Conservation (phyloP, 2,113 vertebrate genomes). For the human region GRCh38 chr22:22703001-22703500, state of each 20-base stretch:
- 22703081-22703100: rapidly evolving
- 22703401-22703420: not conserved
- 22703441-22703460: not conserved
- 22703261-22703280: not conserved
- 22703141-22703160: not conserved
- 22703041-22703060: not conserved
- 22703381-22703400: not conserved
- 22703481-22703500: not conserved
- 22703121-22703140: not conserved
- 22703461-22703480: not conserved
- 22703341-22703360: rapidly evolving
- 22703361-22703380: not conserved
- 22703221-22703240: not conserved
- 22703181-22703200: not conserved
- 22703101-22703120: not conserved
- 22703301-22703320: not conserved
- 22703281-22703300: not conserved
- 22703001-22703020: no score
- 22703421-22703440: not conserved
- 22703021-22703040: rapidly evolving
- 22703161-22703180: not conserved
- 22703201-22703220: not conserved
- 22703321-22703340: not conserved
- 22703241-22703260: not conserved
- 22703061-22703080: not conserved